Percentiles rank a stretch among this genome's conserved stretches.
Evolutionary conservation across 1,140 invertebrate species (phyloP).

Genomic region (Apocrypta bakeri): DNA sequence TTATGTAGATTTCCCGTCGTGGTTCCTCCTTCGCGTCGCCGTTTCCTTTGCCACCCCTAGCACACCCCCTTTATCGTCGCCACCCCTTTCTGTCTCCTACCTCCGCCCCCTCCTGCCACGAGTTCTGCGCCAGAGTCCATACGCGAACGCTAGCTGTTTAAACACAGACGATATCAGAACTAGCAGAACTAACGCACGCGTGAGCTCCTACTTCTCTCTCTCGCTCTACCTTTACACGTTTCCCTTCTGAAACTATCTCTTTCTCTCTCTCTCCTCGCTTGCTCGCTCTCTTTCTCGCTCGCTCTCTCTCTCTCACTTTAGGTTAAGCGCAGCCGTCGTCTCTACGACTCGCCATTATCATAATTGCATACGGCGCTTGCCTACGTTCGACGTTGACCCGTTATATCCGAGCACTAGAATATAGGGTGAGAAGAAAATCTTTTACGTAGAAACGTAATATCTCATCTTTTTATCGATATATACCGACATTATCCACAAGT

Average conservation of each 20-base stretch:
- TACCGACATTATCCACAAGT: not conserved
- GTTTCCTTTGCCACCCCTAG: slow-evolving; percentile 42
- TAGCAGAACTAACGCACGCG: slow-evolving; percentile 69
- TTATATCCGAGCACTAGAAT: not conserved
- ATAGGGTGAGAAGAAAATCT: not conserved
- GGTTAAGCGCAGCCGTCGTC: not conserved
- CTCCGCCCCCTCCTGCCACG: not conserved
- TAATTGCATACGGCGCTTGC: slow-evolving; percentile 63
- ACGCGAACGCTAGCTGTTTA: slow-evolving; percentile 69
- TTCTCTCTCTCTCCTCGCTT: not conserved
- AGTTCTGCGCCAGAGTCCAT: slow-evolving; percentile 31
- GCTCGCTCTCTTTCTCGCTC: not conserved
- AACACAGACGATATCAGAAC: slow-evolving; percentile 75
- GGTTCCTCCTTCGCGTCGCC: slow-evolving; percentile 53
- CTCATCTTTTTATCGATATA: not conserved
- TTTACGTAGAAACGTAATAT: not conserved
- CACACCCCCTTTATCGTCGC: slow-evolving; percentile 46
- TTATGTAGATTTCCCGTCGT: slow-evolving; percentile 74
- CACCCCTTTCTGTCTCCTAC: slow-evolving; percentile 8
- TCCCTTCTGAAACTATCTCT: slow-evolving; percentile 14
- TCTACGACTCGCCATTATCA: slow-evolving; percentile 67
- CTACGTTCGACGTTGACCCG: slow-evolving; percentile 61
- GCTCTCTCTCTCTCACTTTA: not conserved
- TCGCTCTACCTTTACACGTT: slow-evolving; percentile 11
- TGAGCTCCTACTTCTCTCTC: slow-evolving; percentile 64